Conservation (phyloP, 92 coral and sea anemone species). For the Parazoanthus darwini region DNA sequence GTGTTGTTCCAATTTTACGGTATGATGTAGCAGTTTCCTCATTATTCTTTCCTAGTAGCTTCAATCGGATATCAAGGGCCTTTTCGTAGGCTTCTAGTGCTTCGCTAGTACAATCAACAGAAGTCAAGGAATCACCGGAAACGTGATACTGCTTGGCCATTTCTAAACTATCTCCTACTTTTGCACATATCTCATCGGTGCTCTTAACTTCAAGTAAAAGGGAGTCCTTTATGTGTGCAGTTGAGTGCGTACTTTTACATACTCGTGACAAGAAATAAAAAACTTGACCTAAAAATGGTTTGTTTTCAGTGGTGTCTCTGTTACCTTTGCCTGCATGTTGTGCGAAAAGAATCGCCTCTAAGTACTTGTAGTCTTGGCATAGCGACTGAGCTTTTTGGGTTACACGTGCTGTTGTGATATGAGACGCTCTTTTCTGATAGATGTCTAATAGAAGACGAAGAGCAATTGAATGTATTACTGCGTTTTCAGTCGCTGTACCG, state of each 20-base stretch:
- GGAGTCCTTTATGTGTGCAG: not conserved
- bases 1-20: not conserved
- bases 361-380: not conserved
- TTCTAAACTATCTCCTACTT: constrained; percentile 4
- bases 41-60: constrained; percentile 1
- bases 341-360: not conserved
- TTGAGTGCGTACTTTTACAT: not conserved
- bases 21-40: constrained; percentile 35
- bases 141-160: not conserved
- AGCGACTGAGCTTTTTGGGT: not conserved
- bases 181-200: not conserved
- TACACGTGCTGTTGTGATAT: not conserved
- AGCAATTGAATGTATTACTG: not conserved
- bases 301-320: not conserved
- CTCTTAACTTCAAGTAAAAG: not conserved
- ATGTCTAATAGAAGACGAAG: not conserved
- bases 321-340: not conserved
- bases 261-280: not conserved
- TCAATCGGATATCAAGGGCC: constrained; percentile 23
- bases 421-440: not conserved
- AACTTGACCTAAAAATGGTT: not conserved
- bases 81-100: constrained; percentile 6
- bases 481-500: not conserved
- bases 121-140: not conserved
- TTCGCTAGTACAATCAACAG: not conserved